These are phyloP conservation scores for Tachypleus tridentatus DNA, from an alignment of 1,140 invertebrate genomes.

Conservation along the genomic window DNA sequence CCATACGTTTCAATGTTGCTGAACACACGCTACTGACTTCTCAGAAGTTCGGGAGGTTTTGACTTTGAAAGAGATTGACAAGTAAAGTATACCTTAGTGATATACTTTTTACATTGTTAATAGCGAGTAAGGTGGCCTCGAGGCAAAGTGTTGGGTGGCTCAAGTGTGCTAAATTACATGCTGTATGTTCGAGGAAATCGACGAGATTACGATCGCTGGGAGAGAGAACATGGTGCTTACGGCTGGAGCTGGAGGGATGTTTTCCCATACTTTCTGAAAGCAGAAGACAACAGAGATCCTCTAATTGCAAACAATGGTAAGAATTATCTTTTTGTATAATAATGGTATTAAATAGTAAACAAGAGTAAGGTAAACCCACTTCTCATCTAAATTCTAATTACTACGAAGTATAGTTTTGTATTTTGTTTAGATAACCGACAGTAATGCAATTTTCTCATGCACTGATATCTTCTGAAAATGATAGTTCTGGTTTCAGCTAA, in stretches of 20 bases:
- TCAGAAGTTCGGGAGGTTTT: neutral
- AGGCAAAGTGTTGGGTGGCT: slow-evolving; percentile 46
- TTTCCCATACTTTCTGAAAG: slow-evolving; percentile 49
- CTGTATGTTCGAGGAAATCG: slow-evolving; percentile 86
- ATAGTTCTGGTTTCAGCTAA: too few species aligned
- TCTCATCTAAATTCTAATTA: too few species aligned
- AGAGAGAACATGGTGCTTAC: slow-evolving; percentile 59
- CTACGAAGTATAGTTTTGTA: too few species aligned
- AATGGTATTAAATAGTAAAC: too few species aligned
- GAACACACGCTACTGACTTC: too few species aligned
- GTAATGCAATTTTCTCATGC: too few species aligned
- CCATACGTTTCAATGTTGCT: too few species aligned
- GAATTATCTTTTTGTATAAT: neutral
- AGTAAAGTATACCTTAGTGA: too few species aligned
- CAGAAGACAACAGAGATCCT: slow-evolving; percentile 49
- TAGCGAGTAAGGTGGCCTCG: slow-evolving; percentile 23
- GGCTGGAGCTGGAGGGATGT: slow-evolving; percentile 82
- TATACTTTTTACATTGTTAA: too few species aligned
- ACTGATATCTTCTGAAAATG: too few species aligned
- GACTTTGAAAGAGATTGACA: slow-evolving; percentile 36
- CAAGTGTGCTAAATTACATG: slow-evolving; percentile 90
- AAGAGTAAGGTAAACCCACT: too few species aligned
- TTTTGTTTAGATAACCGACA: too few species aligned
- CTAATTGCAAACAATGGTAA: slow-evolving; percentile 15
- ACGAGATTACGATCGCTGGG: slow-evolving; percentile 84